Base-by-base conservation (phyloP, 2,888 invertebrate genomes). In the Meganola albula region DNA sequence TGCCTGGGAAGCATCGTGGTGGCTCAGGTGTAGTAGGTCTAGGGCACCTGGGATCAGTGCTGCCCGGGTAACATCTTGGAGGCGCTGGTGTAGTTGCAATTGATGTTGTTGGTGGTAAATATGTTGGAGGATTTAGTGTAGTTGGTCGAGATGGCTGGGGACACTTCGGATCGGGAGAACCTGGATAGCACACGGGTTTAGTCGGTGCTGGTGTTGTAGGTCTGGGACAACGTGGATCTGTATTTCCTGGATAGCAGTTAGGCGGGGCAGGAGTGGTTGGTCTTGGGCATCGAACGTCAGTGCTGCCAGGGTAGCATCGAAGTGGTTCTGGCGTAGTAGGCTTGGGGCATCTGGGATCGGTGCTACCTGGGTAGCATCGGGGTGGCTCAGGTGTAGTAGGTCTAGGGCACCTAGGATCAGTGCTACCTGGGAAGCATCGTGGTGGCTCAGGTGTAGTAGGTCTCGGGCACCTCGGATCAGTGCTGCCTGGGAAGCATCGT, bases 181-280 rank as follows among this genome's bases (percentile, higher is more conserved):
- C 68, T 8, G 67, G 64, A 40, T 50, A 63, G 32, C 63, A 64
- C 0, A 36, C 6, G 0, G 39, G 53, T 4, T 31, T 34, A 0
- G 44, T 37, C 5, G 53, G 49, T 2, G 63, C 58, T 7, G 52
- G 48, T 16, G 16, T 16, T 5, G 16, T 16, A 16, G 63, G 58
- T 49, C 62, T 63, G 3, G 74, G 75, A 24, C 78, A 77, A 2
- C 58, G 54, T 0, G 72, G 70, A 49, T 82, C 58, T 1, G 58
- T 46, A 2, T 70, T 64, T 1, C 43, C 42, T 1, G 42, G 42
- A 3, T 34, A 42, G 34, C 35, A 39, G 0, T 54, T 45, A 1
- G 48, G 43, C 1, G 29, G 29, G 0, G 18, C 13, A 1, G 42
- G 20, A 2, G 27, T 31, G 31, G 11, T 9, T 38, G 10, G 39